Evolutionary conservation across 2,797 vertebrate species (phyloP).

Genomic region (Brachyrhaphis roseni): DNA sequence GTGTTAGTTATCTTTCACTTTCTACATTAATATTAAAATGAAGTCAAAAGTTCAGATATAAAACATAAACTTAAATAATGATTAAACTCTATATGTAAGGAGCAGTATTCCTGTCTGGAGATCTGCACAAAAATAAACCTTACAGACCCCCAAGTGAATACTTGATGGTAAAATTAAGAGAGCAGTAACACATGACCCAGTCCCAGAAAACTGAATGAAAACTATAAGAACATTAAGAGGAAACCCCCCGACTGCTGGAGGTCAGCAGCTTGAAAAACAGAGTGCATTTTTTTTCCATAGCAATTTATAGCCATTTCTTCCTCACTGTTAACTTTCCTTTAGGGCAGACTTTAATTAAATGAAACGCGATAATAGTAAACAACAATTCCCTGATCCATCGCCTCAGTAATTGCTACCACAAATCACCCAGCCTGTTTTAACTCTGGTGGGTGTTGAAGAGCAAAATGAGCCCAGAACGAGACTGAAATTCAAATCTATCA

Average conservation of each 20-base stretch:
- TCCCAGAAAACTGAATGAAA: not conserved
- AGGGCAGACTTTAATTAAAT: conserved; percentile 3
- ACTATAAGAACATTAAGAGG: not conserved
- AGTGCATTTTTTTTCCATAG: not conserved
- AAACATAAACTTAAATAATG: not conserved
- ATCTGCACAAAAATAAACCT: not conserved
- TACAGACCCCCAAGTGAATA: not conserved
- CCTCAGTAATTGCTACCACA: not conserved
- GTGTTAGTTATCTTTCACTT: not conserved
- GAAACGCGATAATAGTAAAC: not conserved
- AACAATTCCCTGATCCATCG: not conserved
- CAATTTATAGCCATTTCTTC: not conserved
- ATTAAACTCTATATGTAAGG: not conserved
- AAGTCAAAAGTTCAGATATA: not conserved
- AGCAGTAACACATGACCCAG: not conserved
- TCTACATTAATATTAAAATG: not conserved
- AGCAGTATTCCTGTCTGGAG: not conserved
- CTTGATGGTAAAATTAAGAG: not conserved
- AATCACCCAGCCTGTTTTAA: not conserved
- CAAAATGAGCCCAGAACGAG: not conserved
- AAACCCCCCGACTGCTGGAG: not conserved
- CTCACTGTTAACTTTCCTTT: not conserved
- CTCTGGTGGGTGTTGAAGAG: not conserved
- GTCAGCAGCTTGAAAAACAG: not conserved
- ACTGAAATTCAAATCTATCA: not conserved